Evolutionary conservation across 2,797 vertebrate genomes (phyloP).

Genomic region (Amblyraja radiata): DNA sequence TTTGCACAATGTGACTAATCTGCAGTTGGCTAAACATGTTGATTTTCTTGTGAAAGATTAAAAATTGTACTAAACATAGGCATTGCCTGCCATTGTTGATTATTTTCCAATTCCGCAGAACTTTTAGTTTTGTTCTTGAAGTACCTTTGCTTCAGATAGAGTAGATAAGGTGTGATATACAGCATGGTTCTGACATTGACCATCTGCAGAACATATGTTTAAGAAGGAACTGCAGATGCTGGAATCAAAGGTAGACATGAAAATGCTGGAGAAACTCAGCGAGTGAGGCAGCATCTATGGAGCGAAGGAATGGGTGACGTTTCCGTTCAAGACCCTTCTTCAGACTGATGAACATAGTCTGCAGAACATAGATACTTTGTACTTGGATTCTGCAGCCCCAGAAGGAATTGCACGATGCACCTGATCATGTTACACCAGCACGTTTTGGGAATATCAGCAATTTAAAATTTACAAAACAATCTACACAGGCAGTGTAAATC

Average conservation of each 20-base stretch:
- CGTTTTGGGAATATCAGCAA: not conserved
- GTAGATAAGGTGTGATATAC: not conserved
- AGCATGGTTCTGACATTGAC: not conserved
- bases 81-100: not conserved
- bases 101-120: not conserved
- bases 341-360: too few relatives aligned
- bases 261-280: too few relatives aligned
- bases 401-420: not conserved
- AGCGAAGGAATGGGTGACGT: too few relatives aligned
- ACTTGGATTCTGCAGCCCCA: not conserved
- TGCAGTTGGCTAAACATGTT: not conserved
- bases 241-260: too few relatives aligned
- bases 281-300: too few relatives aligned
- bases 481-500: not conserved
- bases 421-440: not conserved
- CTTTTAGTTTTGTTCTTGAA: not conserved
- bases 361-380: not conserved
- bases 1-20: not conserved
- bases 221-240: too few relatives aligned
- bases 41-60: not conserved
- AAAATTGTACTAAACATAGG: not conserved
- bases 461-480: not conserved
- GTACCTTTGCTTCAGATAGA: not conserved
- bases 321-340: too few relatives aligned
- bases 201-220: too few relatives aligned